These are phyloP conservation scores for Apolygus lucorum DNA, from an alignment of 1,140 invertebrate genomes.

Conservation along the genomic window DNA sequence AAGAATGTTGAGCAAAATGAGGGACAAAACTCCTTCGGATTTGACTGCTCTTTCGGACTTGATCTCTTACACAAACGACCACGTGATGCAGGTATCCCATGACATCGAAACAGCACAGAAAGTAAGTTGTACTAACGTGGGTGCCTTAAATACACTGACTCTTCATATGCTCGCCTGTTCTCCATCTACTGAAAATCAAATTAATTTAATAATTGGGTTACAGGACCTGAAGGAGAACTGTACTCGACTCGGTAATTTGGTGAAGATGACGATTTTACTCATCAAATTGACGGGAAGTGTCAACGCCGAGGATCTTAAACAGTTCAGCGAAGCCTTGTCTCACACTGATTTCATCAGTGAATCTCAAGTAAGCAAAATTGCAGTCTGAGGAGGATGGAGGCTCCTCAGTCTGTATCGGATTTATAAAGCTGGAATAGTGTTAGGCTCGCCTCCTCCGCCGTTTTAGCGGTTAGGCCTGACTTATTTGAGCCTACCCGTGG, in stretches of 20 bases:
- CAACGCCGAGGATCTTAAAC: conserved; percentile 29
- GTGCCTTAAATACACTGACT: not conserved
- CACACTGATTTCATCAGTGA: conserved; percentile 36
- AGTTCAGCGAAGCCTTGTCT: conserved; percentile 34
- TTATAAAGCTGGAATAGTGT: no score
- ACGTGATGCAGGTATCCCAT: conserved; percentile 46
- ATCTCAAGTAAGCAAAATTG: conserved; percentile 35
- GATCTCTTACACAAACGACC: conserved; percentile 58
- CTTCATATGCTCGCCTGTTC: not conserved
- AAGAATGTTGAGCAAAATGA: conserved; percentile 60
- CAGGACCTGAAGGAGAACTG: conserved; percentile 32
- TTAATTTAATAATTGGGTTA: conserved; percentile 2
- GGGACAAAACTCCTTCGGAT: conserved; percentile 63
- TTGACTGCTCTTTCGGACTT: conserved; percentile 61
- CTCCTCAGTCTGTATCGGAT: no score
- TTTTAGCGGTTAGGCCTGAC: no score
- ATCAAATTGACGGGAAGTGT: conserved; percentile 35
- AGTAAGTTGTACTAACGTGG: conserved; percentile 25
- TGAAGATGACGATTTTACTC: conserved; percentile 36
- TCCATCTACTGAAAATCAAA: not conserved
- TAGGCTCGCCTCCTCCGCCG: no score
- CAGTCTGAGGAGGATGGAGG: no score
- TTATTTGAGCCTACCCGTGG: no score
- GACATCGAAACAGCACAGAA: conserved; percentile 41
- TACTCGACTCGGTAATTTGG: conserved; percentile 34